Percentiles rank a stretch among this genome's conserved stretches.
Conservation (phyloP, 2,797 vertebrate genomes). For the Amniataba percoides region DNA sequence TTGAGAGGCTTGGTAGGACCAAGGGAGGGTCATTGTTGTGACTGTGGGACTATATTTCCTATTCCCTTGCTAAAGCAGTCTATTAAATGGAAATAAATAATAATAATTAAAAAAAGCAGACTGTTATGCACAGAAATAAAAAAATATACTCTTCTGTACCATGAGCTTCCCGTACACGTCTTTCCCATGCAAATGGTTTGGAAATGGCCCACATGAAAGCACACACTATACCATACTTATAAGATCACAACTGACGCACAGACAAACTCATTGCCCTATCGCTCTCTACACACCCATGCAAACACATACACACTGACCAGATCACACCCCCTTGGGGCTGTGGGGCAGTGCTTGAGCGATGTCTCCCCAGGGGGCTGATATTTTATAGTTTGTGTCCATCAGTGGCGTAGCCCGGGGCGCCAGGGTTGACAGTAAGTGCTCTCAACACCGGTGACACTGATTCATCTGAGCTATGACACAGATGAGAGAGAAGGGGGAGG, state of each 20-base stretch:
- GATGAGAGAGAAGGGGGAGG: slow-evolving; percentile 73
- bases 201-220: slow-evolving; percentile 43
- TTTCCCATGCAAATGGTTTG: slow-evolving; percentile 47
- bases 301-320: slow-evolving; percentile 72
- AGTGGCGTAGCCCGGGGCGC: slow-evolving; percentile 86
- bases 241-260: slow-evolving; percentile 55
- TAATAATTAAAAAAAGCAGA: slow-evolving; percentile 32
- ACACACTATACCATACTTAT: slow-evolving; percentile 48
- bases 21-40: slow-evolving; percentile 3
- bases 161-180: slow-evolving; percentile 31
- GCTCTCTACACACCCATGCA: slow-evolving; percentile 61
- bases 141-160: slow-evolving; percentile 19
- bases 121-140: slow-evolving; percentile 27
- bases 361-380: slow-evolving; percentile 88
- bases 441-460: slow-evolving; percentile 90
- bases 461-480: slow-evolving; percentile 89
- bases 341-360: slow-evolving; percentile 86
- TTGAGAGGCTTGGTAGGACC: slow-evolving; percentile 4
- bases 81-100: slow-evolving; percentile 3
- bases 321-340: slow-evolving; percentile 80
- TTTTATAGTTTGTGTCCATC: slow-evolving; percentile 93
- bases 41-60: slow-evolving; percentile 1
- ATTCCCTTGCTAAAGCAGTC: slow-evolving; percentile 4
- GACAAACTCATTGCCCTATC: slow-evolving; percentile 63
- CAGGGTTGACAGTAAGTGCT: slow-evolving; percentile 91